Percentiles rank a stretch among this genome's conserved stretches.
phyloP scores from a whole-genome alignment of 2,797 vertebrate species.

The Petrocephalus sullivani region DNA sequence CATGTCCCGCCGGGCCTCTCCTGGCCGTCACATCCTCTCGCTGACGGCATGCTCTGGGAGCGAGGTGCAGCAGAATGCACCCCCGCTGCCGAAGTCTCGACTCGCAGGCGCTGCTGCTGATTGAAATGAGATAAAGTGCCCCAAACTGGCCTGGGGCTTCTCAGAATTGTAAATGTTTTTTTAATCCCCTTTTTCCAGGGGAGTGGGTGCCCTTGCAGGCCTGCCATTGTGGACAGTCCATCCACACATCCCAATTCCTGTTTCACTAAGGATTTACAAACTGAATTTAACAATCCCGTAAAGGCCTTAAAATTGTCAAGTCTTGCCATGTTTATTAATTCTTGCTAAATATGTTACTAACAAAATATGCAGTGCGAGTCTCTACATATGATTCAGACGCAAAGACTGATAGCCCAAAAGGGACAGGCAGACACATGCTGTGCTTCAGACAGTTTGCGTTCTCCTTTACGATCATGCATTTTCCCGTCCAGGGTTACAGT shows the following conservation, averaged over 20 bases:
- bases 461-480: neutral
- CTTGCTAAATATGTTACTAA: neutral
- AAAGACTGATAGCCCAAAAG: neutral
- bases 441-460: neutral
- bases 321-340: neutral
- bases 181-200: neutral
- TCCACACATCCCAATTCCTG: neutral
- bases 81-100: neutral
- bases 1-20: neutral
- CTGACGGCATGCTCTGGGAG: neutral
- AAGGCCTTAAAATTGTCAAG: neutral
- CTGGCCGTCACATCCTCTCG: neutral
- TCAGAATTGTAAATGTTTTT: slow-evolving; percentile 14
- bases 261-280: neutral
- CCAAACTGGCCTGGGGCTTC: neutral
- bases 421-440: neutral
- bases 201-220: neutral
- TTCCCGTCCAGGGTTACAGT: neutral
- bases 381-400: neutral
- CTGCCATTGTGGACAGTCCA: neutral
- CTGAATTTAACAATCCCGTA: neutral
- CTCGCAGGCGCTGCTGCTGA: slow-evolving; percentile 6
- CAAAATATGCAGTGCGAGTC: neutral
- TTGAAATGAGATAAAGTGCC: slow-evolving; percentile 16
- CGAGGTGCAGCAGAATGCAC: neutral